Evolutionary conservation across 2,797 vertebrate genomes (phyloP).

Genomic region (Pteropus rufus): DNA sequence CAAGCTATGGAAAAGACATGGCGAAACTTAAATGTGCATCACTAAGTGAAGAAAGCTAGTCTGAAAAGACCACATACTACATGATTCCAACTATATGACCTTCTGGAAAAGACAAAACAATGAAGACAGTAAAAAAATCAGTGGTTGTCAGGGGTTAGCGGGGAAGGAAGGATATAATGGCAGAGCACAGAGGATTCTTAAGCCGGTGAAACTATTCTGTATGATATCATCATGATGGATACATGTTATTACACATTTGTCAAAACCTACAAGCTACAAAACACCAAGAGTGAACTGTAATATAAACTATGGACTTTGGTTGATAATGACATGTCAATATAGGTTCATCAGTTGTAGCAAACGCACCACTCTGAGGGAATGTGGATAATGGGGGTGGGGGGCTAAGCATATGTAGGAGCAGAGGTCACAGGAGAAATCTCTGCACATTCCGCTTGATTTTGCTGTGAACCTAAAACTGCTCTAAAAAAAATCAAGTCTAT

Average conservation of each 20-base stretch:
- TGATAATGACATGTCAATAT: background rate
- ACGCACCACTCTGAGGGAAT: background rate
- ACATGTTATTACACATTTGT: background rate
- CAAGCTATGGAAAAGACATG: background rate
- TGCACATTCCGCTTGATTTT: background rate
- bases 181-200: background rate
- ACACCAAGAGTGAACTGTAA: background rate
- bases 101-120: background rate
- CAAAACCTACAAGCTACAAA: background rate
- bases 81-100: background rate
- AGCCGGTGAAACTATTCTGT: background rate
- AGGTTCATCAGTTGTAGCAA: background rate
- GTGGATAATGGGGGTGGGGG: background rate
- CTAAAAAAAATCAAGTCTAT: background rate
- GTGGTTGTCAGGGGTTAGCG: background rate
- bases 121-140: background rate
- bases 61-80: background rate
- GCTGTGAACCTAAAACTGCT: background rate
- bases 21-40: background rate
- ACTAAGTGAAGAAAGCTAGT: background rate
- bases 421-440: background rate
- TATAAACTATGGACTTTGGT: background rate
- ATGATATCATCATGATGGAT: background rate
- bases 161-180: background rate
- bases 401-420: accelerated